A percentile compares a stretch with the other conserved stretches of the same genome.
phyloP scores from a whole-genome alignment of 2,113 vertebrate species.

The Spizaetus ornatus region DNA sequence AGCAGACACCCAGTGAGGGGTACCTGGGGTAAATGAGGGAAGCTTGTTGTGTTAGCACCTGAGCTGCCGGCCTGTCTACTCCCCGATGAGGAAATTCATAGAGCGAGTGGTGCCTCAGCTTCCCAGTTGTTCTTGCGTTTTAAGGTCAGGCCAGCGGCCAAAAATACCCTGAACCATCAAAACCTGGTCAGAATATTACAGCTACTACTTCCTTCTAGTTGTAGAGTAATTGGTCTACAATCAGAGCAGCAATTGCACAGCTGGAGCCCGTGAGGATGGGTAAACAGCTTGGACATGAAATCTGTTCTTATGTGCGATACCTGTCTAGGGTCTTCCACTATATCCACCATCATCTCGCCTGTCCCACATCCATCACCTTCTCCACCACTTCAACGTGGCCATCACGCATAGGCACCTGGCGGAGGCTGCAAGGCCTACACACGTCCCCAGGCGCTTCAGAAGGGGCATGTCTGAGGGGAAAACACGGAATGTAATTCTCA shows the following conservation, averaged over 20 bases:
- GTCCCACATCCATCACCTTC: neutral
- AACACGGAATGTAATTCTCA: neutral
- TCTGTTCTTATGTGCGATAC: neutral
- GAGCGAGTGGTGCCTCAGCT: neutral
- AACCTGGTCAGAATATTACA: neutral
- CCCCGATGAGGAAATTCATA: neutral
- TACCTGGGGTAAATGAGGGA: neutral
- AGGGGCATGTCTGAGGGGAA: neutral
- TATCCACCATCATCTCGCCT: neutral
- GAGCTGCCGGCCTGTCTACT: neutral
- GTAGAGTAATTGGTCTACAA: neutral
- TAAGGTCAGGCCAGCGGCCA: neutral
- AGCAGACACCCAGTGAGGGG: neutral
- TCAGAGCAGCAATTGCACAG: neutral
- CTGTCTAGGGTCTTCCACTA: neutral
- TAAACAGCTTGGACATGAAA: neutral
- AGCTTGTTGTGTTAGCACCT: neutral
- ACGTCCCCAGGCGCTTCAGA: neutral
- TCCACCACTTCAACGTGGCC: neutral
- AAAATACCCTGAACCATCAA: neutral
- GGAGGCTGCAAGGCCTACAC: neutral
- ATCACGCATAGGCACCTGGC: accelerated
- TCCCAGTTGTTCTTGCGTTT: neutral
- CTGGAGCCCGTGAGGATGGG: neutral
- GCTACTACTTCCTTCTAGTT: neutral